Evolutionary conservation across 1,140 invertebrate genomes (phyloP).

Genomic region (Orchesella cincta): DNA sequence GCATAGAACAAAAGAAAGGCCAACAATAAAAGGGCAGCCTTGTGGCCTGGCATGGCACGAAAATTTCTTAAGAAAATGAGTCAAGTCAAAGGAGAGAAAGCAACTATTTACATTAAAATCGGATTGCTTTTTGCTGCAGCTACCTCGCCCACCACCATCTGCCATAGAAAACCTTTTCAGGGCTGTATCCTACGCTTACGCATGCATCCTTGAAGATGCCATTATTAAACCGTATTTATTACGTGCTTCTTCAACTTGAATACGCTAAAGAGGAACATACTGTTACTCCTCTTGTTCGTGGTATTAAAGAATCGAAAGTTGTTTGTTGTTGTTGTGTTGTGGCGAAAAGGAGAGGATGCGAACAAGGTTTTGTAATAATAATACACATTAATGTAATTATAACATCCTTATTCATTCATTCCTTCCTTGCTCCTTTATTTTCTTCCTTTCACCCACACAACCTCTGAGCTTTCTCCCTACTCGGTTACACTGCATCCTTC

Average conservation of each 20-base stretch:
- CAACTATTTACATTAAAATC: conserved; percentile 27
- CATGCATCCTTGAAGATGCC: too few relatives aligned
- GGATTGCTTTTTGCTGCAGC: background rate
- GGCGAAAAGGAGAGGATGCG: background rate
- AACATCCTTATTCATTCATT: background rate
- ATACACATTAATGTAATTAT: conserved; percentile 10
- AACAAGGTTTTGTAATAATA: conserved; percentile 17
- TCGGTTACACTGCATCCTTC: background rate
- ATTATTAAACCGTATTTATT: conserved; percentile 23
- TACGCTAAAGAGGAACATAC: background rate
- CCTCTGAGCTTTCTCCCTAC: background rate
- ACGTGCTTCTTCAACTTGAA: conserved; percentile 8
- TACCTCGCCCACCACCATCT: background rate
- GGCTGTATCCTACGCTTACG: too few relatives aligned
- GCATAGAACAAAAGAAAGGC: background rate
- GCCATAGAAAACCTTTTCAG: background rate
- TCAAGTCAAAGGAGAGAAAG: too few relatives aligned
- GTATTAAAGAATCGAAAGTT: background rate
- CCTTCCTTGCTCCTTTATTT: background rate
- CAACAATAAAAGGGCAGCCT: background rate
- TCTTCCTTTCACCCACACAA: background rate
- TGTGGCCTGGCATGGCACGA: background rate
- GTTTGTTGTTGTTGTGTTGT: background rate
- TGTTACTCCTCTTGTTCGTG: background rate
- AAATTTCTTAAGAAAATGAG: conserved; percentile 29